phyloP scores from a whole-genome alignment of 2,888 invertebrate species.

The Melanostoma scalare region DNA sequence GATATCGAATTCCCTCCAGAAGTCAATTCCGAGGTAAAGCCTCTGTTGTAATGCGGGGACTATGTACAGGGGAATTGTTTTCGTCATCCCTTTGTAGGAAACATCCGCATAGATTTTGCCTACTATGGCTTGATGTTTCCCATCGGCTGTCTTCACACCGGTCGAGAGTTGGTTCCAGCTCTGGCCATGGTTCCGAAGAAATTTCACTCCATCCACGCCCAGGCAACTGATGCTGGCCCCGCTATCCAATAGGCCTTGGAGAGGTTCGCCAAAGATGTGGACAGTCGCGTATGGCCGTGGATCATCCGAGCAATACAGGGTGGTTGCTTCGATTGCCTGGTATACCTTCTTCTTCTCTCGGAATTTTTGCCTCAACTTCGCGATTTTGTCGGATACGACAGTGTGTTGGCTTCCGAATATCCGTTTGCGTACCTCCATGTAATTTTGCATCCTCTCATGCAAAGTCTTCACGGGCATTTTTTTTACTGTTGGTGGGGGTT shows the following conservation, averaged over 20 bases:
- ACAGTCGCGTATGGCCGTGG: background rate
- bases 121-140: too few species aligned
- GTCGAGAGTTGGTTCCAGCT: too few species aligned
- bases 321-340: background rate
- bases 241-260: background rate
- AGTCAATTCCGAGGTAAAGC: too few species aligned
- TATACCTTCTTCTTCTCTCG: background rate
- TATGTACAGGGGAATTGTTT: too few species aligned
- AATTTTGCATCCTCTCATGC: background rate
- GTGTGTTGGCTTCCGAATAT: background rate
- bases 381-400: background rate
- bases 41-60: too few species aligned
- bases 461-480: too few species aligned
- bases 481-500: background rate
- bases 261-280: background rate
- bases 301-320: background rate
- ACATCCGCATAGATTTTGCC: too few species aligned
- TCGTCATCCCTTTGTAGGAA: too few species aligned
- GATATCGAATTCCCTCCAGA: too few species aligned
- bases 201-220: too few species aligned
- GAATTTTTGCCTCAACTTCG: background rate
- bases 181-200: too few species aligned
- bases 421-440: background rate
- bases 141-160: too few species aligned
- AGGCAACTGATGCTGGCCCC: background rate